Evolutionary conservation across 1,140 invertebrate genomes (phyloP), one percentile per base, ranked within the genome.

Genomic region (Bombus cullumanus): DNA sequence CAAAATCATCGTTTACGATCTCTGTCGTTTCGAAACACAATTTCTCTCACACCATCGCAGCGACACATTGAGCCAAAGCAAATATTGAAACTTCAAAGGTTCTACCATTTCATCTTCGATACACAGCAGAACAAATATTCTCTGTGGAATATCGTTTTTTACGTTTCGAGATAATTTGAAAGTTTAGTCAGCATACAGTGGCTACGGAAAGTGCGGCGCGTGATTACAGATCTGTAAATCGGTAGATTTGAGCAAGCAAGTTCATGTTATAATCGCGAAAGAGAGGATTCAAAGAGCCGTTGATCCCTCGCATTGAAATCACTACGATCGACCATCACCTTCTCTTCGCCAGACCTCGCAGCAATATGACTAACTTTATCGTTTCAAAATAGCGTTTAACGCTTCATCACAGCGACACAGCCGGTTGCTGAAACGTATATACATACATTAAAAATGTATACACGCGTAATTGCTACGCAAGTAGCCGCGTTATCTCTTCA

Each of bases 381-480:
- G 62, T 68, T 76, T 76, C 43, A 6, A 76, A 76, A 69, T 43
- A 31, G 10, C 62, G 2, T 76, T 57, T n/a, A 76, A 69, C 72
- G 15, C 57, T 34, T 6, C n/a, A 10, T 41, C 18, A 10, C 3
- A 15, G 25, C 13, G 53, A 31, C n/a, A 12, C 9, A 31, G 25
- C 34, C n/a, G 47, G 1, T 22, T n/a, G 37, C 8, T 37, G 13
- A 66, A 53, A 34, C 37, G 13, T 39, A 62, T 1, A 2, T 41
- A 77, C 53, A 9, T 59, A 39, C 71, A 43, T 47, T 73, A 22
- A 62, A 53, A 53, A 53, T 18, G 47, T 53, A 53, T 22, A 22
- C 47, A 53, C 47, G 18, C 47, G 41, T 62, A 74, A 62, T 74
- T 43, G 80, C 6, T 18, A n/a, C 53, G 22, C 37, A 74, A 74